Evolutionary conservation across 1,140 invertebrate species (phyloP).

Genomic region (Scaptomyza pallida): DNA sequence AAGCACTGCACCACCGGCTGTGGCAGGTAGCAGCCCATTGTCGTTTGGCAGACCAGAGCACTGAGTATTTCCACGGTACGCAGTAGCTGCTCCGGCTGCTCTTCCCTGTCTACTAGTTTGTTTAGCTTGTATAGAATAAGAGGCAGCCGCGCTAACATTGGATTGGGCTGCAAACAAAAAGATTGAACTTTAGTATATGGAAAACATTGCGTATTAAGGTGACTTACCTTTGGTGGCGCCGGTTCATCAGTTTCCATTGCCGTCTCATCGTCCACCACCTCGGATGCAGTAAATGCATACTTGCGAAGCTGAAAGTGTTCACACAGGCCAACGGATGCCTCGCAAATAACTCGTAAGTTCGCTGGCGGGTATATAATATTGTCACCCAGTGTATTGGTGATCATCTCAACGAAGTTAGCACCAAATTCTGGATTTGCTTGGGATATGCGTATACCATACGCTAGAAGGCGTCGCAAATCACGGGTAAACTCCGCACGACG

Average conservation of each 20-base stretch:
- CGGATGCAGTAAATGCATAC: conserved; percentile 49
- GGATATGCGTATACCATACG: conserved; percentile 73
- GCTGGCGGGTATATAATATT: conserved; percentile 65
- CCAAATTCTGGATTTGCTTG: conserved; percentile 72
- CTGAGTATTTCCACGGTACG: conserved; percentile 77
- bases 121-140: conserved; percentile 78
- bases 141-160: conserved; percentile 67
- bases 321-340: conserved; percentile 76
- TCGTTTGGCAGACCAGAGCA: conserved; percentile 90
- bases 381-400: conserved; percentile 75
- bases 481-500: conserved; percentile 59
- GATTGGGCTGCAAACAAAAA: conserved; percentile 56
- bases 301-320: conserved; percentile 78
- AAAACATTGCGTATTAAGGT: not conserved
- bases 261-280: conserved; percentile 22
- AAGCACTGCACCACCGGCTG: conserved; percentile 87
- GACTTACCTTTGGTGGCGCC: conserved; percentile 37
- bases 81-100: conserved; percentile 51
- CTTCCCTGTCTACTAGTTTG: conserved; percentile 56
- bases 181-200: not conserved
- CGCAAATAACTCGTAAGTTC: conserved; percentile 73
- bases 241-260: conserved; percentile 70
- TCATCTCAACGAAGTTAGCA: conserved; percentile 66
- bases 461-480: conserved; percentile 66
- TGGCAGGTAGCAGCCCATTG: conserved; percentile 86